Base-by-base conservation (phyloP, 1,140 invertebrate genomes). In the Cotesia vestalis region DNA sequence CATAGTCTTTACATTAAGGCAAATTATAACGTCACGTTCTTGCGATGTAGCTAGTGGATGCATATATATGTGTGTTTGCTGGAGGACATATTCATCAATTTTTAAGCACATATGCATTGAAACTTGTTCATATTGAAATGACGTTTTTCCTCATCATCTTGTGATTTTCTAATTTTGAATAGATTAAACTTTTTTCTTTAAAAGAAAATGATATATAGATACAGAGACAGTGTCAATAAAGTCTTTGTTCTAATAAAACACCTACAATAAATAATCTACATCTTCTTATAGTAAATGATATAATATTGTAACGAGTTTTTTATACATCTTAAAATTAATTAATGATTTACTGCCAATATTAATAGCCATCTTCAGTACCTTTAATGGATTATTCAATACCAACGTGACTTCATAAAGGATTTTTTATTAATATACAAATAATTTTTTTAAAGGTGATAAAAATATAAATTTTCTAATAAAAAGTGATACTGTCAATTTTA, bases 191-290 rank as follows among this genome's bases (percentile, higher is more conserved):
- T 55, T 69, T 20, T 17, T 51, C 46, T 38, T 27, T 5, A 46
- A 59, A 35, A 40, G 67, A 59, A 59, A 40, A 4, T 6, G 12
- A 35, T 4, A 14, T 27, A 34, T 17, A 14, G 27, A 55, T n/a
- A 59, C 36, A 62, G 57, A 38, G 68, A 62, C 59, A 69, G 68
- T 69, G 68, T 69, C 68, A 69, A 20, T 69, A 35, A 38, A 4
- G n/a, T 20, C 40, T 36, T 62, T 20, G 35, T 36, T 12, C 11
- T 61, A 59, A 20, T 27, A 69, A 17, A 57, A 59, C 57, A 11
- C 20, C 20, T 59, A 20, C 57, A 17, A 69, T 69, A 61, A 69
- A 14, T 38, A 53, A 40, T 59, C 35, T 14, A 40, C 67, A 59
- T 4, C 38, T 55, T 59, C 34, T 57, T 20, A 38, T 40, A 17